Conservation (phyloP, 2,113 vertebrate species). For the Eolophus roseicapilla region DNA sequence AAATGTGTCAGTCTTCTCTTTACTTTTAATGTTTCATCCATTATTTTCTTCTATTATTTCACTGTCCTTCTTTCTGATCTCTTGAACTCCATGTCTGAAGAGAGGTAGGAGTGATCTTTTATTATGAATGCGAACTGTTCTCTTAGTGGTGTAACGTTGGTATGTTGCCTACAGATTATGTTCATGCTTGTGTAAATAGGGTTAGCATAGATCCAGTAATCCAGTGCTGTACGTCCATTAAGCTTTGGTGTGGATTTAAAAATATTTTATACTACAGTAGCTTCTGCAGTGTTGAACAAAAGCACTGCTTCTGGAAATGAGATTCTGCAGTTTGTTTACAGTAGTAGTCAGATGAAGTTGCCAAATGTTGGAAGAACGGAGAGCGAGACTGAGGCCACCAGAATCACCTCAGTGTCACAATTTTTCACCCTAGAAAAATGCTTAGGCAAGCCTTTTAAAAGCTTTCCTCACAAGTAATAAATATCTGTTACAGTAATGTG, state of each 20-base stretch:
- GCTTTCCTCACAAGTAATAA: neutral
- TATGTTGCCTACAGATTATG: neutral
- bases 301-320: neutral
- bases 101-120: neutral
- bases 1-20: neutral
- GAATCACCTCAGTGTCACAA: neutral
- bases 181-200: slow-evolving; percentile 5
- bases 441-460: neutral
- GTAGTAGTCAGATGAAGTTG: neutral
- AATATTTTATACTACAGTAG: neutral
- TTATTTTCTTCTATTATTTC: neutral
- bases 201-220: slow-evolving; percentile 41
- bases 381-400: neutral
- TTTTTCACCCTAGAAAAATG: neutral
- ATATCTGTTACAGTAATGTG: neutral
- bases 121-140: neutral
- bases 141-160: neutral
- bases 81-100: neutral
- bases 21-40: neutral
- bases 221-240: neutral
- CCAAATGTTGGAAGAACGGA: neutral
- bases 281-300: neutral
- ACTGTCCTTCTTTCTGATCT: neutral
- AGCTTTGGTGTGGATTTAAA: slow-evolving; percentile 8
- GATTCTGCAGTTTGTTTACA: neutral